Evolutionary conservation across 1,140 invertebrate species (phyloP).

Genomic region (Helicorthomorpha holstii): DNA sequence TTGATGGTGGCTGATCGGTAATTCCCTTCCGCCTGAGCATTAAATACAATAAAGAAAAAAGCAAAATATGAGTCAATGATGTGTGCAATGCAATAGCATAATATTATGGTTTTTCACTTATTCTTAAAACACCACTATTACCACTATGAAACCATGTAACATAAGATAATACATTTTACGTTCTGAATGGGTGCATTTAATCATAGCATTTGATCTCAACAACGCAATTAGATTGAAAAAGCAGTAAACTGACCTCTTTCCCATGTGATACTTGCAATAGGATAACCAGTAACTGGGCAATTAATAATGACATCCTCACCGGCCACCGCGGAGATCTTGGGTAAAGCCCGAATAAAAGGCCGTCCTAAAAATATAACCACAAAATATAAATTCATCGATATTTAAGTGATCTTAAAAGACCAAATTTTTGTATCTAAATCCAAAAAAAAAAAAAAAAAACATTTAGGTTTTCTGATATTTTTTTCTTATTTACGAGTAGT

Average conservation of each 20-base stretch:
- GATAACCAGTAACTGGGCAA: constrained; percentile 86
- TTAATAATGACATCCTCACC: constrained; percentile 68
- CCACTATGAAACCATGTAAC: neutral
- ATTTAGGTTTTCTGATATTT: too few species aligned
- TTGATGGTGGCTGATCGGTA: constrained; percentile 11
- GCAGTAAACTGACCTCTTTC: constrained; percentile 43
- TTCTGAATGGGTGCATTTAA: too few species aligned
- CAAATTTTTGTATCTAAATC: too few species aligned
- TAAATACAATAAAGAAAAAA: too few species aligned
- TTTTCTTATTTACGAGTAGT: too few species aligned
- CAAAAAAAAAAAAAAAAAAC: too few species aligned
- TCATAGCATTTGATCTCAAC: too few species aligned
- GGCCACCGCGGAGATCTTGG: constrained; percentile 85
- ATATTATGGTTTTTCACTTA: neutral
- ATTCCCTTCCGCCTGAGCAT: neutral
- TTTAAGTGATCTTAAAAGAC: neutral
- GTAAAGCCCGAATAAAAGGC: constrained; percentile 76
- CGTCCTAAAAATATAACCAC: constrained; percentile 43
- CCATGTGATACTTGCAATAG: constrained; percentile 84
- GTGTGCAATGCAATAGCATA: neutral
- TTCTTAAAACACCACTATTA: neutral
- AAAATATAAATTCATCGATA: neutral
- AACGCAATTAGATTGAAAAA: neutral
- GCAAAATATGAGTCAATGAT: neutral
- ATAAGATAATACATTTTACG: too few species aligned